A percentile compares a stretch with the other conserved stretches of the same genome.
These are phyloP conservation scores for Macrosiphum euphorbiae DNA, from an alignment of 2,888 invertebrate species.

Conservation along the genomic window DNA sequence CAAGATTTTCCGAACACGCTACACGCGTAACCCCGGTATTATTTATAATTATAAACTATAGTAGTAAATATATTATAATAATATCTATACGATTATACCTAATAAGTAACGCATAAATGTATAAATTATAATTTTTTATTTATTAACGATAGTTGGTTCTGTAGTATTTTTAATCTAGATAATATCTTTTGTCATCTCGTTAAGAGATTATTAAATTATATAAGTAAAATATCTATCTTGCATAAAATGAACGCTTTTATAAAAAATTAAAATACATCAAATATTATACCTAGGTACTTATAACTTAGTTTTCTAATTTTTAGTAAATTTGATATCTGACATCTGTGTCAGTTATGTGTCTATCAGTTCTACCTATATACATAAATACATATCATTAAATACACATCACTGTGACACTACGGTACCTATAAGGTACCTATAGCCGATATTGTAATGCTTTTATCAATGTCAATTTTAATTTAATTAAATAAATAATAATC, in stretches of 20 bases:
- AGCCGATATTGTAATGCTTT: background rate
- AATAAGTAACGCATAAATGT: background rate
- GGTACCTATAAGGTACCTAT: background rate
- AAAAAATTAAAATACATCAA: background rate
- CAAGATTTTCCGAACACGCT: background rate
- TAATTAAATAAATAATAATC: background rate
- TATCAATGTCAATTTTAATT: background rate
- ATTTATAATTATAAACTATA: constrained; percentile 14
- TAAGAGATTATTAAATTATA: background rate
- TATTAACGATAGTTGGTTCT: background rate
- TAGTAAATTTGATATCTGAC: background rate
- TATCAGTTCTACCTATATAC: background rate
- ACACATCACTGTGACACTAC: background rate
- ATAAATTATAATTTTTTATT: background rate
- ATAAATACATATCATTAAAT: background rate
- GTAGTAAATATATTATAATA: background rate
- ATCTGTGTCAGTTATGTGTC: background rate
- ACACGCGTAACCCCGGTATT: background rate
- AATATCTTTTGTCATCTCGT: background rate
- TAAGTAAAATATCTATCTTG: background rate
- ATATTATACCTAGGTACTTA: background rate
- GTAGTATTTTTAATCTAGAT: background rate
- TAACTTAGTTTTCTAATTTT: background rate
- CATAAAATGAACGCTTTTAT: background rate
- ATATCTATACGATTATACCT: background rate